Percentiles rank a stretch among this genome's conserved stretches.
These are phyloP conservation scores for Cynopterus brachyotis DNA, from an alignment of 2,113 vertebrate genomes.

Conservation along the genomic window DNA sequence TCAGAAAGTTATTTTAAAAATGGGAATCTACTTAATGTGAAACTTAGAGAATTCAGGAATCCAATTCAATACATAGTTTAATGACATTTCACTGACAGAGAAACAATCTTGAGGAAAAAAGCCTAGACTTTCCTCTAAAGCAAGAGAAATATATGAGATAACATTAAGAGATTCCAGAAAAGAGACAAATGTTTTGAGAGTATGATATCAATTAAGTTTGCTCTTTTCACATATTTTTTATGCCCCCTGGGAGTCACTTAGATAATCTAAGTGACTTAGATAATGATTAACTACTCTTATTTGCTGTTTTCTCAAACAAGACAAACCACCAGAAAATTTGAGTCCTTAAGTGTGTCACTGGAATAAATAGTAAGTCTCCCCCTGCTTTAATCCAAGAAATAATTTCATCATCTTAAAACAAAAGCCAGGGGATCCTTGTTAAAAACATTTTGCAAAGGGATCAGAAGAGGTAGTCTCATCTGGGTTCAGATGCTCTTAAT, in stretches of 20 bases:
- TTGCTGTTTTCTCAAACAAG: neutral
- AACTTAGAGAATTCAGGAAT: conserved; percentile 9
- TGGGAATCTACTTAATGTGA: neutral
- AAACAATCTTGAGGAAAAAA: conserved; percentile 36
- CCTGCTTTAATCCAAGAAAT: neutral
- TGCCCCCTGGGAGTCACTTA: neutral
- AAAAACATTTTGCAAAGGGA: neutral
- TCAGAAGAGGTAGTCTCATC: neutral
- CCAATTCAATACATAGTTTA: neutral
- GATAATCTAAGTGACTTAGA: neutral
- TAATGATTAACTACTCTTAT: neutral
- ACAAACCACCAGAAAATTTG: neutral
- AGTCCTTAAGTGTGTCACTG: neutral
- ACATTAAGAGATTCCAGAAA: conserved; percentile 33
- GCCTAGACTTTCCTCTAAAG: neutral
- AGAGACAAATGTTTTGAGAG: neutral
- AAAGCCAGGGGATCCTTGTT: neutral
- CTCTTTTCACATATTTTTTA: neutral
- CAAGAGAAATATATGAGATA: neutral
- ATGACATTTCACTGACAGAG: neutral
- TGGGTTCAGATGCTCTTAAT: neutral
- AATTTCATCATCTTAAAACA: neutral
- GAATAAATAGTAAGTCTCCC: neutral
- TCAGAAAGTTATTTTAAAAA: neutral
- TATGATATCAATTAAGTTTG: neutral